Conservation (phyloP, 2,113 vertebrate genomes). For the Pachypanchax playfairii region DNA sequence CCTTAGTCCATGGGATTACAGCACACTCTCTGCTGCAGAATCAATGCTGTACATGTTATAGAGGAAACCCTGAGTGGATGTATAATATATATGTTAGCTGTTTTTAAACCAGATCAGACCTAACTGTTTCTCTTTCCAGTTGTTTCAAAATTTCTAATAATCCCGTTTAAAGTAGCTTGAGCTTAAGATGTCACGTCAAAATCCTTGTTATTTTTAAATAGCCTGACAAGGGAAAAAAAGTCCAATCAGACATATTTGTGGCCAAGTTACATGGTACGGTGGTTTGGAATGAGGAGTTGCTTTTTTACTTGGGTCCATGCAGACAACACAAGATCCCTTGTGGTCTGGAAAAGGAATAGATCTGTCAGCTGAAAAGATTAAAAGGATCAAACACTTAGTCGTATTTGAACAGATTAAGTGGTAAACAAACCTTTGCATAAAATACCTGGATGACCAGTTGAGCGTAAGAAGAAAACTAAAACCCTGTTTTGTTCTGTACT, state of each 20-base stretch:
- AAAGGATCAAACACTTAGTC: conserved; percentile 48
- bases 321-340: conserved; percentile 64
- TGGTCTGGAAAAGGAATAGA: conserved; percentile 57
- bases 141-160: conserved; percentile 47
- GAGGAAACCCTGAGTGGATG: too few species aligned
- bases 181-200: conserved; percentile 37
- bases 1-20: too few species aligned
- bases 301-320: conserved; percentile 56
- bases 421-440: conserved; percentile 27
- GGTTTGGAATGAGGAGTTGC: conserved; percentile 57
- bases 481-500: conserved; percentile 28
- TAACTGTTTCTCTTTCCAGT: background rate
- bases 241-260: conserved; percentile 67
- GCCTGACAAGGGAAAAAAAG: conserved; percentile 38
- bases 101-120: too few species aligned
- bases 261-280: conserved; percentile 63
- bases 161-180: conserved; percentile 22
- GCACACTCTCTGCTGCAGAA: background rate
- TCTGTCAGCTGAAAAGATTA: conserved; percentile 71
- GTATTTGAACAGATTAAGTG: conserved; percentile 42
- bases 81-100: too few species aligned
- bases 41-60: too few species aligned
- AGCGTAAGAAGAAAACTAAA: conserved; percentile 9
- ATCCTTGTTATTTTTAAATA: conserved; percentile 68
- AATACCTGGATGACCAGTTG: conserved; percentile 52